Evolutionary conservation across 2,797 vertebrate genomes (phyloP), one percentile per base, ranked within the genome.

Genomic region (Aselliscus stoliczkanus): DNA sequence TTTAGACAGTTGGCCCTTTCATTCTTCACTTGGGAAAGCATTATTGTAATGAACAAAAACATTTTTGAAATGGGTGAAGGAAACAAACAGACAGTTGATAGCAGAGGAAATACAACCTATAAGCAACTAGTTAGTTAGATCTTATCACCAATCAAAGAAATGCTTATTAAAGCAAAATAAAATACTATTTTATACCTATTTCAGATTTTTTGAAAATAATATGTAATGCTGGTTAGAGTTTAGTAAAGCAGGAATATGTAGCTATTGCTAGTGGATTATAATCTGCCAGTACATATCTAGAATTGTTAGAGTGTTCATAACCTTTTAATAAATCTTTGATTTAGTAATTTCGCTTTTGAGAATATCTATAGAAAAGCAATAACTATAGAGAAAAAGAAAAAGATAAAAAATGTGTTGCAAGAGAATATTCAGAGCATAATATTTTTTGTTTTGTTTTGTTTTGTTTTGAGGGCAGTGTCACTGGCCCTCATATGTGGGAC

Each of bases 1-100:
- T 90, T 85, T 86, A 94, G 81, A 64, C 54, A 60, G 14, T 60
- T 67, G 52, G 18, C 56, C n/a, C 31, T 80, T 90, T 79, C 69
- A 54, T 54, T 93, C 29, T 79, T 94, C 23, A 50, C 13, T 79
- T 94, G 42, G 27, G 54, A 85, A 72, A 15, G 88, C n/a, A 79
- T 92, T 84, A 56, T 52, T 90, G 31, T 90, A 54, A 70, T 54
- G 80, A 94, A 60, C 21, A 94, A 77, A 90, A 85, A 69, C 62
- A 62, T n/a, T 90, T 94, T 94, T 88, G 52, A 54, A 81, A 42
- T 76, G 44, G 52, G 18, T 79, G 69, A 79, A 50, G 54, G 72
- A 94, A 76, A 64, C 54, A 82, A 79, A 14, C 52, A 79, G 34
- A 77, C 72, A 76, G 64, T 77, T 90, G 72, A 34, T 70, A 90